Conservation (phyloP, 1,140 invertebrate genomes). For the Delia radicum region DNA sequence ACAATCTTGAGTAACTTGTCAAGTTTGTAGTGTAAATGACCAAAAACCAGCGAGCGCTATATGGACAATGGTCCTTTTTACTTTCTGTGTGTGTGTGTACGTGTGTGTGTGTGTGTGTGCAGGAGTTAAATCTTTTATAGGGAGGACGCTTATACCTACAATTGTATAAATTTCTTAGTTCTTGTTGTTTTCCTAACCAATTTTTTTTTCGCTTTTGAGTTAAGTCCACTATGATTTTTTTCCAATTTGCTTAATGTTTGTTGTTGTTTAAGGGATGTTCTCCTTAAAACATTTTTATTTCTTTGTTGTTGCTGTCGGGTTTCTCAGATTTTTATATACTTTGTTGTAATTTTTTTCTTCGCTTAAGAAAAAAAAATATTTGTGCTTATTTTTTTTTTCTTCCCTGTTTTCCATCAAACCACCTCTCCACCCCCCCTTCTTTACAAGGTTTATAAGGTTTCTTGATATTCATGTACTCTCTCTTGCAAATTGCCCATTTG, state of each 20-base stretch:
- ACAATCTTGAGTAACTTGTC: not conserved
- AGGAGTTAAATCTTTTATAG: too few relatives aligned
- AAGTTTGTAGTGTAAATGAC: not conserved
- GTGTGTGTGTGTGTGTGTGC: not conserved
- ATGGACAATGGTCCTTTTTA: not conserved
- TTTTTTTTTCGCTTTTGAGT: not conserved
- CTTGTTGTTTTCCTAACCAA: not conserved
- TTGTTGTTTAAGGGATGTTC: not conserved
- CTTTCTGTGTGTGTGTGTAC: not conserved
- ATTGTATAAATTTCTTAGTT: not conserved
- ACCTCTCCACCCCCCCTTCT: not conserved
- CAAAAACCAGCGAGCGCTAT: not conserved
- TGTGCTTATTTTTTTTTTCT: not conserved
- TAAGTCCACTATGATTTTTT: not conserved
- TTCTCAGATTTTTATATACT: constrained; percentile 2
- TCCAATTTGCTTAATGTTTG: not conserved
- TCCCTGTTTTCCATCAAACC: not conserved
- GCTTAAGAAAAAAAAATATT: not conserved
- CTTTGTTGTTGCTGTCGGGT: not conserved
- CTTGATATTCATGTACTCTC: not conserved
- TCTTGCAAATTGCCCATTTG: not conserved
- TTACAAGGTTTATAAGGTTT: not conserved
- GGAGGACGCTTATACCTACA: too few relatives aligned
- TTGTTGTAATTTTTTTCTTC: not conserved
- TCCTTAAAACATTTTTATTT: constrained; percentile 4